Percentiles rank a stretch among this genome's conserved stretches.
phyloP scores from a whole-genome alignment of 2,113 vertebrate genomes.

The Tricholaema leucomelas region DNA sequence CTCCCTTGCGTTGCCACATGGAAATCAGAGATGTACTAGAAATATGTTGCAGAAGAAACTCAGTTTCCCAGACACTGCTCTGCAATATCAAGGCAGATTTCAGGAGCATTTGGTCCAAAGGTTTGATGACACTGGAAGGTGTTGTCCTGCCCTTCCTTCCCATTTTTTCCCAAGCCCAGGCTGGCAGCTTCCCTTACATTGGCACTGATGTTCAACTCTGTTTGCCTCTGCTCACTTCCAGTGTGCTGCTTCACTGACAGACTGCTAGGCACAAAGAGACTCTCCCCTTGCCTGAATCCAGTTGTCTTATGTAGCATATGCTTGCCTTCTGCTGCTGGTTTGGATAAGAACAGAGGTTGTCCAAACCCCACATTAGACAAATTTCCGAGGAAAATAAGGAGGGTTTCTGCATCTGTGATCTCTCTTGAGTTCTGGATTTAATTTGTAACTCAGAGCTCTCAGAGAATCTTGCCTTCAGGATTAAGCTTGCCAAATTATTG shows the following conservation, averaged over 20 bases:
- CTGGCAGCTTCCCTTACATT: accelerated
- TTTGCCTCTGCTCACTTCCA: not conserved
- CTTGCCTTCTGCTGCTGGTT: not conserved
- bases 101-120: not conserved
- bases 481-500: not conserved
- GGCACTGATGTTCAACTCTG: not conserved
- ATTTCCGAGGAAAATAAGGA: not conserved
- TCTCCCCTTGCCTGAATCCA: not conserved
- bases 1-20: not conserved
- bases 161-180: not conserved
- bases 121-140: not conserved
- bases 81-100: not conserved
- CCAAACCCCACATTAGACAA: not conserved
- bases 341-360: not conserved
- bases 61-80: not conserved
- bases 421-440: not conserved
- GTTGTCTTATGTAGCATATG: not conserved
- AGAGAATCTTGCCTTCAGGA: not conserved
- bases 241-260: accelerated
- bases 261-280: not conserved
- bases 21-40: not conserved
- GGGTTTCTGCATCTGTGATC: not conserved
- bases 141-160: not conserved
- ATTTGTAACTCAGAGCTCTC: not conserved
- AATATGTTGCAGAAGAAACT: not conserved